Evolutionary conservation across 2,113 vertebrate genomes (phyloP), one percentile per base, ranked within the genome.

Genomic region (Callipepla californica): DNA sequence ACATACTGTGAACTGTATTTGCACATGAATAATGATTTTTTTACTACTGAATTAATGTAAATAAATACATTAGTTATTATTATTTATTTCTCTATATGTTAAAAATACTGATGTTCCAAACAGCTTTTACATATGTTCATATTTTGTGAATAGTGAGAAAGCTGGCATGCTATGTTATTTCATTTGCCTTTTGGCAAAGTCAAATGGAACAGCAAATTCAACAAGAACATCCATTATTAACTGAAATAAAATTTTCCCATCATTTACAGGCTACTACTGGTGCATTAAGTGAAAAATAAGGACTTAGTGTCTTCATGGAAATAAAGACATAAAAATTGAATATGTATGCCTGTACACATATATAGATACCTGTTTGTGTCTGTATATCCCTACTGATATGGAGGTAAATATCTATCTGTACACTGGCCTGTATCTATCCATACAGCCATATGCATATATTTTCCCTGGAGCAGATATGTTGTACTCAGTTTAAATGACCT

Each of bases 401-500:
- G 22, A 66, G 15, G 26, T 23, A 66, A 88, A 83, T 6, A 30
- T 36, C 1, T 59, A 62, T 53, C 63, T 73, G 11, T 48, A 20
- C 7, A 32, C 57, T 3, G 73, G 11, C 5, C 15, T 58, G 4
- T 38, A 25, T 38, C 47, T 78, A 38, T 13, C 25, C 22, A 26
- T 59, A 78, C 53, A 95, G 32, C 19, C 65, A 63, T 25, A 45
- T 26, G 8, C 1, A 1, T 66, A 50, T 15, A 63, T 80, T 90
- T 93, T 84, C 57, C 65, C 34, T 91, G 17, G 70, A 82, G 58
- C 34, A 81, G 48, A 65, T 72, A 72, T 4, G 75, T 68, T 66
- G 48, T 57, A 91, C 70, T 68, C 70, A 8, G n/a, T 87, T 87
- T 51, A 89, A 76, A 58, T 87, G 92, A 91, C 45, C 75, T 66